Base-by-base conservation (phyloP, 2,888 invertebrate genomes). In the Trilocha varians region DNA sequence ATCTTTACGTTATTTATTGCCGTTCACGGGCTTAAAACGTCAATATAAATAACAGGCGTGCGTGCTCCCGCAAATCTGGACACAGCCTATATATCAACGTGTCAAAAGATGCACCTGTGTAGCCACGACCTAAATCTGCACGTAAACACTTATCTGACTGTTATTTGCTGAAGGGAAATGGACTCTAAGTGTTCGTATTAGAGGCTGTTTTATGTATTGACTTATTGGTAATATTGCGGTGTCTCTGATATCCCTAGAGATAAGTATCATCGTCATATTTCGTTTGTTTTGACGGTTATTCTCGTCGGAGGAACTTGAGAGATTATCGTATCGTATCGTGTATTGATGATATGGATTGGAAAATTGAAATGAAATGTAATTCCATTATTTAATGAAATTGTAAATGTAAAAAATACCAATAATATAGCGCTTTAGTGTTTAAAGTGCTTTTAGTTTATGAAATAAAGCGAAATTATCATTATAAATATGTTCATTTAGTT, bases 181-280 rank as follows among this genome's bases (percentile, higher is more conserved):
- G n/a, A 41, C 53, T 47, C 44, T 61, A 42, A 6, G 0, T 0
- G 8, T 0, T 15, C 0, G 11, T 0, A 1, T 32, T 57, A 61
- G 38, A 49, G 62, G 55, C 49, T 13, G 5, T 3, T 34, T 14
- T 34, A 6, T 34, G 13, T 34, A 4, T 13, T 14, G 2, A 13
- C 3, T 1, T 34, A 6, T 34, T 2, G 11, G 3, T 25, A 9
- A 13, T 34, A 17, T 32, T 17, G 39, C 32, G 39, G 39, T 36
- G 43, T 33, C 32, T 34, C 34, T 15, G 40, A 59, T 51, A 46
- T 25, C 68, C 57, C 65, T n/a, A 38, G 61, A 61, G 69, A 65
- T 61, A 34, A 54, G 60, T 52, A 56, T 55, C 63, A 65, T 65
- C 62, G 62, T 68, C 63, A 70, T 74, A 70, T 72, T 70, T 71